phyloP scores from a whole-genome alignment of 92 coral and sea anemone species.

The Hydrozoanthus gracilis region DNA sequence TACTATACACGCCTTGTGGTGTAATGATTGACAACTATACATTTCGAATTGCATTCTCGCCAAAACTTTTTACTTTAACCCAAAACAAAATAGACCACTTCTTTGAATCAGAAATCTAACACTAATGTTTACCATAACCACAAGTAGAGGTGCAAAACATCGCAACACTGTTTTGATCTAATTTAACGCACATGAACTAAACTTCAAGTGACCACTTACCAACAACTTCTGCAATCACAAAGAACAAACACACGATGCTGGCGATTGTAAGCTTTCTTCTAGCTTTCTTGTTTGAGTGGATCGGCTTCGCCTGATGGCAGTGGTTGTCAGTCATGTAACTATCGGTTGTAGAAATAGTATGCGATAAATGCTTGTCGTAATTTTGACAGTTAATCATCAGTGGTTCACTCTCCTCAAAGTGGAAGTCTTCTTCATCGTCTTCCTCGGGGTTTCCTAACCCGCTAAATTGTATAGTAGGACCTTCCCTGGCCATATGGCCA shows the following conservation, averaged over 20 bases:
- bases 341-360: neutral
- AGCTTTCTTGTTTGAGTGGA: constrained; percentile 85
- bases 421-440: neutral
- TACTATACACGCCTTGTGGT: neutral
- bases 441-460: neutral
- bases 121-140: neutral
- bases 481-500: neutral
- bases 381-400: constrained; percentile 61
- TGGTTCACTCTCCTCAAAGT: constrained; percentile 47
- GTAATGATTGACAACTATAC: neutral
- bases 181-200: neutral
- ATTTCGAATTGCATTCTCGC: neutral
- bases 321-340: constrained; percentile 79
- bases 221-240: constrained; percentile 90
- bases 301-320: constrained; percentile 92
- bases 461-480: constrained; percentile 11
- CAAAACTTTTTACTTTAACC: constrained; percentile 1
- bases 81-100: neutral
- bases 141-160: neutral
- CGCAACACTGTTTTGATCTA: neutral
- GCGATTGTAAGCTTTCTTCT: constrained; percentile 87
- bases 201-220: constrained; percentile 67
- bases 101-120: neutral
- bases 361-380: constrained; percentile 41
- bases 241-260: constrained; percentile 86